phyloP scores from a whole-genome alignment of 2,113 vertebrate genomes.

The Gopherus evgoodei region DNA sequence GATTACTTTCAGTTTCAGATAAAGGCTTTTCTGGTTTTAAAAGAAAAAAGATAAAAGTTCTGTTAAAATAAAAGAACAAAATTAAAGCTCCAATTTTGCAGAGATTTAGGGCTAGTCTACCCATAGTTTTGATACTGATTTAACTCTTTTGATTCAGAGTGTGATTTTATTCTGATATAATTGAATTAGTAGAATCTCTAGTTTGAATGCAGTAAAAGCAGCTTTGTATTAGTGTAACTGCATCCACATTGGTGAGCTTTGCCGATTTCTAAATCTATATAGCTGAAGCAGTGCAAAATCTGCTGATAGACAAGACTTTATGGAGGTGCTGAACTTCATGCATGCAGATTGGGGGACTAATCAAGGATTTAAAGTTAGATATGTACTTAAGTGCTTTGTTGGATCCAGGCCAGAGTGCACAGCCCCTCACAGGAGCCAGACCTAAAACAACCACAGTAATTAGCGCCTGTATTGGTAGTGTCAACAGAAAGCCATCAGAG shows the following conservation, averaged over 20 bases:
- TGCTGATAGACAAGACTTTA: not conserved
- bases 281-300: not conserved
- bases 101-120: not conserved
- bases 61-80: not conserved
- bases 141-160: not conserved
- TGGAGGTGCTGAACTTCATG: not conserved
- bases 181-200: not conserved
- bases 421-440: not conserved
- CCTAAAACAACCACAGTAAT: not conserved
- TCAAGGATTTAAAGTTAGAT: not conserved
- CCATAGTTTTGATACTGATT: not conserved
- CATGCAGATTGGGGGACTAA: not conserved
- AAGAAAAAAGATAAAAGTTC: not conserved
- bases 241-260: not conserved
- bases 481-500: not conserved
- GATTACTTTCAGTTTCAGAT: constrained; percentile 4
- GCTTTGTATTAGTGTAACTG: not conserved
- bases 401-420: not conserved
- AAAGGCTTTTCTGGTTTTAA: not conserved
- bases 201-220: rapidly evolving
- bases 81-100: not conserved
- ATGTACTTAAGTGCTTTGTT: not conserved
- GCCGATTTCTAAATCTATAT: not conserved
- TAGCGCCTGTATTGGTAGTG: not conserved
- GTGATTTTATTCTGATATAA: not conserved